Percentiles rank a stretch among this genome's conserved stretches.
Conservation (phyloP, 2,113 vertebrate genomes). For the Thunnus thynnus region DNA sequence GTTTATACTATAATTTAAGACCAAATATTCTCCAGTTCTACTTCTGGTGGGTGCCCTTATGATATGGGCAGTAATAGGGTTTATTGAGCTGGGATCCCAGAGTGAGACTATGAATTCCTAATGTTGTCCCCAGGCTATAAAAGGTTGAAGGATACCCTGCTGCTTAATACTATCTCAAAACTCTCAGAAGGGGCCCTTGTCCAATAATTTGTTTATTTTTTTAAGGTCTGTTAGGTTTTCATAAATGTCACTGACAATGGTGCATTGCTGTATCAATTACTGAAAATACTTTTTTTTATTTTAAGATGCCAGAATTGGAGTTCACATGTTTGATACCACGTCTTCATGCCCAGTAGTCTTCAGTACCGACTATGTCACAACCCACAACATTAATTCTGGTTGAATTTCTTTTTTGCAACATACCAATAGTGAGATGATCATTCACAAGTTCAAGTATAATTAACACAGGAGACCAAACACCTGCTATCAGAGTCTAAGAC, state of each 20-base stretch:
- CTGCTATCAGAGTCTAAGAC: slow-evolving; percentile 44
- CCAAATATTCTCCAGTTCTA: slow-evolving; percentile 4
- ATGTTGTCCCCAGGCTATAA: slow-evolving; percentile 26
- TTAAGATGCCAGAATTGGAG: not conserved
- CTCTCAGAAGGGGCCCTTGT: not conserved
- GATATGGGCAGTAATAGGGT: slow-evolving; percentile 7
- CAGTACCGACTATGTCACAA: not conserved
- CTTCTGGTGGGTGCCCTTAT: not conserved
- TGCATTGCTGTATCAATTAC: not conserved
- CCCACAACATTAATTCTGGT: not conserved
- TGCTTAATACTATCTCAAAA: slow-evolving; percentile 20
- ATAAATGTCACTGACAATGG: not conserved
- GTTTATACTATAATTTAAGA: slow-evolving; percentile 13
- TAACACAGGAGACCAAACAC: slow-evolving; percentile 28
- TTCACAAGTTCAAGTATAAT: slow-evolving; percentile 49
- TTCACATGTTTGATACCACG: no score
- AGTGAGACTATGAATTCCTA: slow-evolving; percentile 47
- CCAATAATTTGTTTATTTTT: not conserved
- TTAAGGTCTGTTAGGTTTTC: not conserved
- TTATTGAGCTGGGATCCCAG: slow-evolving; percentile 46
- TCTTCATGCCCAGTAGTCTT: not conserved
- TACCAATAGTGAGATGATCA: not conserved
- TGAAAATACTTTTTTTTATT: no score
- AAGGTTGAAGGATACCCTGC: slow-evolving; percentile 22
- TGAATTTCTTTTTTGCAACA: not conserved